These are phyloP conservation scores for Scartelaos histophorus DNA, from an alignment of 2,113 vertebrate genomes.

Conservation along the genomic window DNA sequence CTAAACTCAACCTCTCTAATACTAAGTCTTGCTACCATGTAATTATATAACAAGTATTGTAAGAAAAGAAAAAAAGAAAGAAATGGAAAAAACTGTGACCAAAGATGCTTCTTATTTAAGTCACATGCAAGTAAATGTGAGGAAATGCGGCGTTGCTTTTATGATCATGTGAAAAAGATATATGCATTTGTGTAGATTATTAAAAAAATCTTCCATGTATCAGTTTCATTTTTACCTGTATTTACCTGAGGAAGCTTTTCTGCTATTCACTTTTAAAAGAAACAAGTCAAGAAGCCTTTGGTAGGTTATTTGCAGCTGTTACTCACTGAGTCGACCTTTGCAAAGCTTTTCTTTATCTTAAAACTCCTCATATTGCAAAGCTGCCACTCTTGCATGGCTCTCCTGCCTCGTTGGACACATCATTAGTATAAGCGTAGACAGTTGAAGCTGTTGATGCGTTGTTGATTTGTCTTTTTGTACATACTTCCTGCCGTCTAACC, in stretches of 20 bases:
- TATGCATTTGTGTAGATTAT: too few relatives aligned
- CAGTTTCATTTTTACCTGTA: not conserved
- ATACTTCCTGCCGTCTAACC: not conserved
- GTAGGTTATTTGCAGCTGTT: not conserved
- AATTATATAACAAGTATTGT: too few relatives aligned
- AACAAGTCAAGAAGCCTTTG: too few relatives aligned
- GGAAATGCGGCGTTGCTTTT: not conserved
- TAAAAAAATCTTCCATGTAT: not conserved
- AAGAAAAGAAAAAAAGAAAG: too few relatives aligned
- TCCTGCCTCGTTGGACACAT: not conserved
- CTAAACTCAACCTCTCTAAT: too few relatives aligned
- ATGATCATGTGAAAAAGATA: not conserved
- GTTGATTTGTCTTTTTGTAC: not conserved
- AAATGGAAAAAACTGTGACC: not conserved
- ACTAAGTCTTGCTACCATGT: too few relatives aligned
- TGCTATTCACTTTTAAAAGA: not conserved
- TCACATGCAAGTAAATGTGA: not conserved
- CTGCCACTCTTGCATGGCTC: not conserved
- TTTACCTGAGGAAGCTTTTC: not conserved
- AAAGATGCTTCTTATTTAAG: not conserved
- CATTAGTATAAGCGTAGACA: not conserved
- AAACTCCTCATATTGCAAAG: not conserved
- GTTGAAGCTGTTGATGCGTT: not conserved
- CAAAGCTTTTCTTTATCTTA: not conserved
- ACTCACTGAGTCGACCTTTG: not conserved